Conservation (phyloP, 53 echinoderm and acorn worm genomes). For the Echinarachnius parma region DNA sequence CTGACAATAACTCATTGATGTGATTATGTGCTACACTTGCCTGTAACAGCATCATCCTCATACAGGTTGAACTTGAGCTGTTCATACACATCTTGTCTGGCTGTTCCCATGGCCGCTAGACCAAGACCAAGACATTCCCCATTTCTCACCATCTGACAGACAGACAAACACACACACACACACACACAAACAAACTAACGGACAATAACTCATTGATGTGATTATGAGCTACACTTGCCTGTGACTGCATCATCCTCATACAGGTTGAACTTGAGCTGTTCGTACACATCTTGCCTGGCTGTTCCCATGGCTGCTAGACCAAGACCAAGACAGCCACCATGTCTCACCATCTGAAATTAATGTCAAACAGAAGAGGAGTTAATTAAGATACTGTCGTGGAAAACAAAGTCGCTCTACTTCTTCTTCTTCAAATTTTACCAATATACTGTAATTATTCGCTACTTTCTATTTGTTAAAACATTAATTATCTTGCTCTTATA, state of each 20-base stretch:
- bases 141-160: slow-evolving; percentile 73
- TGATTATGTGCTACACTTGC: slow-evolving; percentile 18
- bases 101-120: slow-evolving; percentile 83
- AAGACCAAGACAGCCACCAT: slow-evolving; percentile 91
- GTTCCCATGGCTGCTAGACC: slow-evolving; percentile 97
- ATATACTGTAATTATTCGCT: too few relatives aligned
- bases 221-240: slow-evolving; percentile 39
- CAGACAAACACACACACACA: too few relatives aligned
- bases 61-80: slow-evolving; percentile 87
- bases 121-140: slow-evolving; percentile 81
- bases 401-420: too few relatives aligned
- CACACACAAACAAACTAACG: too few relatives aligned
- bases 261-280: slow-evolving; percentile 90
- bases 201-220: too few relatives aligned
- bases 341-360: slow-evolving; percentile 84
- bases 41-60: slow-evolving; percentile 81
- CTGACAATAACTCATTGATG: too few relatives aligned
- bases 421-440: too few relatives aligned
- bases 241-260: slow-evolving; percentile 96
- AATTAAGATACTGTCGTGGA: too few relatives aligned
- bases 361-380: too few relatives aligned
- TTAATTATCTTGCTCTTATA: too few relatives aligned
- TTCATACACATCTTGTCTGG: slow-evolving; percentile 80
- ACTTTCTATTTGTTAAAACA: too few relatives aligned
- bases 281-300: slow-evolving; percentile 91